phyloP scores from a whole-genome alignment of 2,113 vertebrate species.

The Elephantulus edwardii region DNA sequence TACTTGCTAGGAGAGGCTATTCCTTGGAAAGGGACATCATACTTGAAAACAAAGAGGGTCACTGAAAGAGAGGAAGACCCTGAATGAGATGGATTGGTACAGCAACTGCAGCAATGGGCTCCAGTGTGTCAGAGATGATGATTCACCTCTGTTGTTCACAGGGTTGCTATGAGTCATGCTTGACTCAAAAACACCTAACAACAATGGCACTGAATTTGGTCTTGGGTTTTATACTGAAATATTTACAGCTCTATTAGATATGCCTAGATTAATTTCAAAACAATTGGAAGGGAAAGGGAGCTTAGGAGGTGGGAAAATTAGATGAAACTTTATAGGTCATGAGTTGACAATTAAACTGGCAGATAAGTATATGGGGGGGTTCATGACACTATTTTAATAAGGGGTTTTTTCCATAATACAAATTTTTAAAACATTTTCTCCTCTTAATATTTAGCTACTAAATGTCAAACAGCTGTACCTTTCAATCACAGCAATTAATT shows the following conservation, averaged over 20 bases:
- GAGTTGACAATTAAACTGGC: not conserved
- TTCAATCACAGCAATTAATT: constrained; percentile 83
- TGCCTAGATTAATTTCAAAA: constrained; percentile 3
- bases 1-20: too few relatives aligned
- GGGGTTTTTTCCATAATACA: constrained; percentile 46
- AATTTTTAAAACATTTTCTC: constrained; percentile 47
- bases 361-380: not conserved
- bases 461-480: constrained; percentile 75
- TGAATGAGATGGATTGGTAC: too few relatives aligned
- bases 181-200: too few relatives aligned
- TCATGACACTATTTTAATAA: constrained; percentile 24
- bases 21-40: too few relatives aligned
- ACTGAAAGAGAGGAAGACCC: too few relatives aligned
- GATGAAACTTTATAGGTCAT: constrained; percentile 20
- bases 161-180: too few relatives aligned
- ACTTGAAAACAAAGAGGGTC: too few relatives aligned
- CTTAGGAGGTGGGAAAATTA: not conserved
- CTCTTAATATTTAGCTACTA: constrained; percentile 77
- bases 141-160: too few relatives aligned
- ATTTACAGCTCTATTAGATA: constrained; percentile 13
- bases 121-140: too few relatives aligned
- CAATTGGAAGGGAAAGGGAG: constrained; percentile 12
- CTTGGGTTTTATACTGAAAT: too few relatives aligned
- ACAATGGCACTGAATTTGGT: too few relatives aligned
- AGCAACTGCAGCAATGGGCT: too few relatives aligned